phyloP scores from a whole-genome alignment of 2,888 invertebrate species.

The Trissoscelio sp. region DNA sequence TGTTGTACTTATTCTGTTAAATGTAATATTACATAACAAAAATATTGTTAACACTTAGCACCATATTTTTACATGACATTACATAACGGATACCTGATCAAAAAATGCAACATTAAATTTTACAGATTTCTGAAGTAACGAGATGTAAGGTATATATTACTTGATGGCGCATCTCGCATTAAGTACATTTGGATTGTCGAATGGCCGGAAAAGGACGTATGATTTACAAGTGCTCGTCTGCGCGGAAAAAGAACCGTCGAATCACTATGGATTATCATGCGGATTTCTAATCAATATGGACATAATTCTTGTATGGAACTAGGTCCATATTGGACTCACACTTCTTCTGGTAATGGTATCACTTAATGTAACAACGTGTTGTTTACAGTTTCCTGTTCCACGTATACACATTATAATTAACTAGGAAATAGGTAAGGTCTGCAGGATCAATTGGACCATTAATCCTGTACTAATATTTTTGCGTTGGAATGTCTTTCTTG shows the following conservation, averaged over 20 bases:
- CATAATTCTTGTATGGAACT: not conserved
- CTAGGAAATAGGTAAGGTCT: conserved; percentile 48
- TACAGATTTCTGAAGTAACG: conserved; percentile 12
- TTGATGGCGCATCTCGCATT: conserved; percentile 21
- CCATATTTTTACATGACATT: conserved; percentile 3
- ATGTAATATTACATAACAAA: conserved; percentile 11
- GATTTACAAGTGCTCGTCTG: conserved; percentile 29
- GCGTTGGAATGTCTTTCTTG: conserved; percentile 58
- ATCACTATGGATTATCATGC: no score
- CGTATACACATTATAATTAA: conserved; percentile 45
- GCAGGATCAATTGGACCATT: conserved; percentile 15
- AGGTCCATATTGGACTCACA: not conserved
- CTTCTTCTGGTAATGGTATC: conserved; percentile 1
- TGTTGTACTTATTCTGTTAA: conserved; percentile 20
- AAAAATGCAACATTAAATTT: conserved; percentile 22
- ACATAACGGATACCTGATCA: not conserved
- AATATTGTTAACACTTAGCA: conserved; percentile 17
- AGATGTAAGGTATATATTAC: conserved; percentile 23
- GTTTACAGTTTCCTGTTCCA: conserved; percentile 21
- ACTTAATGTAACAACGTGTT: conserved; percentile 35
- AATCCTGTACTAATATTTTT: conserved; percentile 15
- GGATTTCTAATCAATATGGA: no score
- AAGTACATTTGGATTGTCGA: conserved; percentile 61
- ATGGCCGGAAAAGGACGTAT: conserved; percentile 63
- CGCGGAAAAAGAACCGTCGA: conserved; percentile 4